Evolutionary conservation across 2,888 invertebrate species (phyloP).

Genomic region (Limnephilus rhombicus): DNA sequence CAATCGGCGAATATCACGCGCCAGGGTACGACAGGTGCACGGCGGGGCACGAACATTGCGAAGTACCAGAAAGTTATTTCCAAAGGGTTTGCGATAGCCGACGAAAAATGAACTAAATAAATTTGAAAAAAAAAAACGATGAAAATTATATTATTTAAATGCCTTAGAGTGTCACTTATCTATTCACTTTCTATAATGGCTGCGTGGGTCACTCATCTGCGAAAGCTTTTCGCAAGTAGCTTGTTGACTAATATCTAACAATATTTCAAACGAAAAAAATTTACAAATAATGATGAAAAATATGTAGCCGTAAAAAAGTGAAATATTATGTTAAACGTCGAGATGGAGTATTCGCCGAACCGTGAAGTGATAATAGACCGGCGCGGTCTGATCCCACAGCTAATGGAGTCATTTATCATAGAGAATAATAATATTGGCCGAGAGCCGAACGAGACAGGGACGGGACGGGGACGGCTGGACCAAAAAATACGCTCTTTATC

Average conservation of each 20-base stretch:
- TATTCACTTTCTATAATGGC: background rate
- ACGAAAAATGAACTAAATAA: background rate
- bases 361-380: constrained; percentile 50
- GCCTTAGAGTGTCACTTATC: background rate
- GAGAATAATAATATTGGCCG: constrained; percentile 56
- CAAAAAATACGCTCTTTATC: constrained; percentile 45
- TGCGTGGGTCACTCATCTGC: constrained; percentile 13
- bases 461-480: constrained; percentile 20
- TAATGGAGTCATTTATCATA: constrained; percentile 59
- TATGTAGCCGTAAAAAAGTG: constrained; percentile 45
- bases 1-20: constrained; percentile 50
- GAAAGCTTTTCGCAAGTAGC: constrained; percentile 30
- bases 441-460: constrained; percentile 37
- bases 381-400: constrained; percentile 46
- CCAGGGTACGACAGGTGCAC: background rate
- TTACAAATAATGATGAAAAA: constrained; percentile 44
- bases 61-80: background rate
- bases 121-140: background rate
- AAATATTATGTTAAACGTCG: constrained; percentile 46
- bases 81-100: background rate
- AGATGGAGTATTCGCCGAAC: constrained; percentile 54
- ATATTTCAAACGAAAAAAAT: constrained; percentile 35
- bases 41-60: background rate
- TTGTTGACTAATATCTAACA: constrained; percentile 42
- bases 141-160: background rate